Evolutionary conservation across 2,888 invertebrate genomes (phyloP), one percentile per base, ranked within the genome.

Genomic region (Glaucopsyche alexis): DNA sequence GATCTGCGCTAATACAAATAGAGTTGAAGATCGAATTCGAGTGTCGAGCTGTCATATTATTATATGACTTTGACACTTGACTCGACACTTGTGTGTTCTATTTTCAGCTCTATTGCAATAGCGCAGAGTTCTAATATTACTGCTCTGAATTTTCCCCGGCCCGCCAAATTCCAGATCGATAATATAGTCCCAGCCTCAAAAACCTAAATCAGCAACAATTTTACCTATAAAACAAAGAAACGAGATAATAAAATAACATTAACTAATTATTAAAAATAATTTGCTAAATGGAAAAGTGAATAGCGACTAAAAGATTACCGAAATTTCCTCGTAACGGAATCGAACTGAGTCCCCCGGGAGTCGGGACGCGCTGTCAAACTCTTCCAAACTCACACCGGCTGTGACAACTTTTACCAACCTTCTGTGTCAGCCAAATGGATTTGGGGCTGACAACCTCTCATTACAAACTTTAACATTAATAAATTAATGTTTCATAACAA

Each of bases 371-470:
- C 89, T 89, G 90, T 91, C 91, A 90, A 90, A 90, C 84, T 86
- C 83, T 79, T 86, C 80, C 81, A 76, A 87, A 87, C 87, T 87
- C 82, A 82, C 85, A 80, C 85, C 86, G 86, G 84, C 86, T 83
- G 79, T 81, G 87, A 89, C 90, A 91, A 91, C 85, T 91, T 92
- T 91, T 91, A 91, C 91, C 90, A 90, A 90, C 90, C 88, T 85
- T 81, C 86, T 86, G 88, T 88, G 88, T 87, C 87, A 85, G 83
- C 85, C 84, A 91, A 90, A 91, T 91, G 89, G 90, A 89, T 89
- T 88, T 84, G 83, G 87, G 87, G 84, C 80, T 72, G 74, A 72
- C 72, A 74, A 75, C 77, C 66, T 81, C 80, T 85, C 83, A 82
- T 82, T 83, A 84, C 79, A 77, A 79, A 80, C 76, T 76, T 76